A percentile compares a stretch with the other conserved stretches of the same genome.
These are phyloP conservation scores for Myripristis murdjan DNA, from an alignment of 2,797 vertebrate species.

Conservation along the genomic window DNA sequence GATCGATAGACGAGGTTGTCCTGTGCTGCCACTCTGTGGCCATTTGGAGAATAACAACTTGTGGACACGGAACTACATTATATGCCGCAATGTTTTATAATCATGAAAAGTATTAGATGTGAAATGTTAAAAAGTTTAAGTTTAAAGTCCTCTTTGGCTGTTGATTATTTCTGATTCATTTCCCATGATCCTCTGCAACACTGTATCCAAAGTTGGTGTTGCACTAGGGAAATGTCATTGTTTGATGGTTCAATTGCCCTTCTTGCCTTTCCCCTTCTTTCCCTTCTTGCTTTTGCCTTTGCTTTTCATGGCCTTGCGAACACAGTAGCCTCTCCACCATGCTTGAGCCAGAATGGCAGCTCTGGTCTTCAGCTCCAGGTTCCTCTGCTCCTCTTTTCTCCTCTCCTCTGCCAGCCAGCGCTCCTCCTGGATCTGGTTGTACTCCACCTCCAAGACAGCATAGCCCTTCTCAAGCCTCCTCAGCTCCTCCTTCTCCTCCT, in stretches of 20 bases:
- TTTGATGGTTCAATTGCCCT: conserved; percentile 63
- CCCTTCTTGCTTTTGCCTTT: conserved; percentile 79
- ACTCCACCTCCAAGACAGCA: conserved; percentile 81
- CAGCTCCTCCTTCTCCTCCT: conserved; percentile 83
- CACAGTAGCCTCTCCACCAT: conserved; percentile 90
- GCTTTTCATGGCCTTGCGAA: conserved; percentile 83
- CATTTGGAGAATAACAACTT: conserved; percentile 16
- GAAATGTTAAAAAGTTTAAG: background rate
- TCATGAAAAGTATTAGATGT: background rate
- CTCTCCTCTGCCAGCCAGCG: conserved; percentile 72
- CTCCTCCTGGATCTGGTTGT: conserved; percentile 86
- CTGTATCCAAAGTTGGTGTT: background rate
- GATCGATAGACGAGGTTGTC: background rate
- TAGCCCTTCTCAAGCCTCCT: conserved; percentile 78
- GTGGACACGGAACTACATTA: background rate
- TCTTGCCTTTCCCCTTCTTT: conserved; percentile 84
- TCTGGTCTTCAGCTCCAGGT: conserved; percentile 77
- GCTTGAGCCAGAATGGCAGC: conserved; percentile 89
- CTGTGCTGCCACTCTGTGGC: conserved; percentile 65
- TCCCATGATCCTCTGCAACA: background rate
- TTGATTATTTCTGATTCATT: background rate
- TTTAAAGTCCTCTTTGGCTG: background rate
- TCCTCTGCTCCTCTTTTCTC: conserved; percentile 75
- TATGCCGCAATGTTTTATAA: background rate
- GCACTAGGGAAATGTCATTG: background rate